Percentiles rank a stretch among this genome's conserved stretches.
These are phyloP conservation scores for Hypsopygia costalis DNA, from an alignment of 2,888 invertebrate species.

Conservation along the genomic window DNA sequence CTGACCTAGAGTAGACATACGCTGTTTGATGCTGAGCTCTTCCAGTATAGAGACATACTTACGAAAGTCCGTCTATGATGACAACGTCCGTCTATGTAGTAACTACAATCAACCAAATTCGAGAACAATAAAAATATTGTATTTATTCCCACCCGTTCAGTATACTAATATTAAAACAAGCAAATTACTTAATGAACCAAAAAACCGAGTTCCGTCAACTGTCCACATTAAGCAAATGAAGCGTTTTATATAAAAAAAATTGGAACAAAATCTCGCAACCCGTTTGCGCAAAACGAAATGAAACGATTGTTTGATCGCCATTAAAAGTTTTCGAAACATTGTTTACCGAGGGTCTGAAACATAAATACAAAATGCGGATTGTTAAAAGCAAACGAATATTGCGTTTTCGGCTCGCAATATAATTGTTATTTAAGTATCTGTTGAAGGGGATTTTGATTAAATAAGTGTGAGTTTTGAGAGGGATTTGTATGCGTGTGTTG, in stretches of 20 bases:
- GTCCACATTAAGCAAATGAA: conserved; percentile 39
- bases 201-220: conserved; percentile 32
- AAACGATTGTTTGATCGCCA: conserved; percentile 68
- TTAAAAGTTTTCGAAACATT: conserved; percentile 71
- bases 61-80: no score
- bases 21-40: no score
- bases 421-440: conserved; percentile 2
- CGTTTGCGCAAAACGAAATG: conserved; percentile 42
- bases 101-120: no score
- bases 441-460: background rate
- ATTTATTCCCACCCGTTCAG: no score
- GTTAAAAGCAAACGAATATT: conserved; percentile 27
- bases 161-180: conserved; percentile 18
- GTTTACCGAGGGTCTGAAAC: conserved; percentile 39
- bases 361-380: conserved; percentile 46
- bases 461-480: background rate
- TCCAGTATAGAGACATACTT: no score
- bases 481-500: background rate
- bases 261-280: conserved; percentile 30
- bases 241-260: conserved; percentile 27
- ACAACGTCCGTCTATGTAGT: no score
- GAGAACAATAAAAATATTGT: no score
- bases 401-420: conserved; percentile 19
- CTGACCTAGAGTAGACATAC: no score
- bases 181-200: conserved; percentile 25